Base-by-base conservation (phyloP, 2,113 vertebrate species). In the Calcarius ornatus region DNA sequence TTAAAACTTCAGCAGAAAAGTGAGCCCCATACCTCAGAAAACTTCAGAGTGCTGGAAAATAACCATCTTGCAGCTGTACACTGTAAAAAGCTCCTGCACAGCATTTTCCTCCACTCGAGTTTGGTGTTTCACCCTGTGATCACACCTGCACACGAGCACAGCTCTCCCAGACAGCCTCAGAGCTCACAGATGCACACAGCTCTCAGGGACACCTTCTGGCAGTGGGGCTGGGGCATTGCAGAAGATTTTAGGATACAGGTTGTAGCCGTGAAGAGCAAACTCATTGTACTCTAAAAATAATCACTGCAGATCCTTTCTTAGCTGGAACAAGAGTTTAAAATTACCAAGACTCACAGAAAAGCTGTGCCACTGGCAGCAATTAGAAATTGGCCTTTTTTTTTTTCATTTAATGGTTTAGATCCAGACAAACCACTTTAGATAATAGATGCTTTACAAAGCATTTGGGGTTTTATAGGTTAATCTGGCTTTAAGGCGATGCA, bases 401-500 rank as follows among this genome's bases (percentile, higher is more conserved):
- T 37, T 78, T 63, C 19, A 21, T 92, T 66, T 66, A 70, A 85
- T 40, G 57, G 35, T 76, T 94, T 85, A 85, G 33, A 82, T 75
- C 43, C 65, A 27, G 64, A 79, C 30, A 81, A 88, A 79, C 37
- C 40, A 50, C 64, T n/a, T 15, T 20, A 81, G 80, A 48, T 65
- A 91, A 79, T 12, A 81, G 56, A 69, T 43, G 33, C 38, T 65
- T 94, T 72, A 87, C 28, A 88, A 94, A 95, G 45, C 16, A n/a
- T 72, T 81, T 83, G 53, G 40, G 2, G 2, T 77, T 69, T 91
- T 83, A 56, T 31, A 85, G 40, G 35, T 78, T 95, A 92, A 96
- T 92, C 83, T 90, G 68, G 68, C 91, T 90, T 95, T 93, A 81
- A 92, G 75, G 50, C 93, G 60, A 92, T 75, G 89, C 66, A 91